Conservation (phyloP, 2,113 vertebrate species). For the Amia ocellicauda region DNA sequence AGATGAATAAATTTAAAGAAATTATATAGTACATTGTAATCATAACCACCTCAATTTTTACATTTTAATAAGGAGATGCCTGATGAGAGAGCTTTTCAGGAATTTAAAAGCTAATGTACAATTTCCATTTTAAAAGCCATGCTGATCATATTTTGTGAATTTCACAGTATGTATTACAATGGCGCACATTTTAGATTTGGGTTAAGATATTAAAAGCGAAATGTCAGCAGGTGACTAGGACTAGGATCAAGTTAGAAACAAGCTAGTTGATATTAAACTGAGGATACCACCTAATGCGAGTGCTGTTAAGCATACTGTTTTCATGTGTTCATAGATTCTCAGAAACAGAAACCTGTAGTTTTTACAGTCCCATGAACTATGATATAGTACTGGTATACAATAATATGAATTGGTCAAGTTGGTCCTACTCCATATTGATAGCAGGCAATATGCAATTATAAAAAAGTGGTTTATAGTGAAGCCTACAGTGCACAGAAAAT, state of each 20-base stretch:
- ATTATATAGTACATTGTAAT: slow-evolving; percentile 9
- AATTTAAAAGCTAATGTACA: background rate
- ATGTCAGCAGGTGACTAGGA: background rate
- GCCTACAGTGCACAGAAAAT: background rate
- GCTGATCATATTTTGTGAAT: background rate
- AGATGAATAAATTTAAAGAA: slow-evolving; percentile 4
- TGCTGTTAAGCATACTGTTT: too few species aligned
- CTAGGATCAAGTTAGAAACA: too few species aligned
- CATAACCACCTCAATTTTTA: background rate
- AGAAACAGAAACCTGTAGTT: too few species aligned
- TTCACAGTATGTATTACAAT: slow-evolving; percentile 8
- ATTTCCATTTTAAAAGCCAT: background rate
- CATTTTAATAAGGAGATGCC: background rate
- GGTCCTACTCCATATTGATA: too few species aligned
- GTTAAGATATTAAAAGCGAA: background rate
- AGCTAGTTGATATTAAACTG: too few species aligned
- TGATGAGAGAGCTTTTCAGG: background rate
- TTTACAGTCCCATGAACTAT: too few species aligned
- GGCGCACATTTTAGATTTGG: slow-evolving; percentile 3
- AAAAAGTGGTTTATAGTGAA: slow-evolving; percentile 13
- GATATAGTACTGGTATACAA: too few species aligned
- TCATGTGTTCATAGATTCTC: too few species aligned
- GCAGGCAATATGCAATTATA: slow-evolving; percentile 9
- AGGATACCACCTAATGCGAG: too few species aligned
- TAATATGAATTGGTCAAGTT: too few species aligned